Conservation (phyloP, 1,140 invertebrate species). For the Lysiphlebus fabarum region DNA sequence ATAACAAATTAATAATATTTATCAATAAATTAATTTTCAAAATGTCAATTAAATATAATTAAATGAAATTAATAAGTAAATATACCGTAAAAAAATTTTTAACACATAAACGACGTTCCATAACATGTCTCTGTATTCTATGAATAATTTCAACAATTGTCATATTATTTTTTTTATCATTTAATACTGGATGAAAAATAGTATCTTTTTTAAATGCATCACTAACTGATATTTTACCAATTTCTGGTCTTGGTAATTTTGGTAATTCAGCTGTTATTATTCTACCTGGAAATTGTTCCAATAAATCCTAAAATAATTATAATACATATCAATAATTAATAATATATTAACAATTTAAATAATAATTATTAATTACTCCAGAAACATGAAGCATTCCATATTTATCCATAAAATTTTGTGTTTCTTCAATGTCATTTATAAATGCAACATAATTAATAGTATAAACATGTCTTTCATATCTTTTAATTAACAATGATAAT, state of each 20-base stretch:
- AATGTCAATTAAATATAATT: no score
- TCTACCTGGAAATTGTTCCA: constrained; percentile 60
- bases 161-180: constrained; percentile 34
- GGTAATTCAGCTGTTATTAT: constrained; percentile 64
- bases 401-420: constrained; percentile 57
- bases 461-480: constrained; percentile 68
- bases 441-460: constrained; percentile 72
- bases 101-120: constrained; percentile 61
- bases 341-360: no score
- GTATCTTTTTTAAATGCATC: constrained; percentile 56
- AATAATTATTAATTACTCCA: constrained; percentile 40
- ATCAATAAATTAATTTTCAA: no score
- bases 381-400: constrained; percentile 58
- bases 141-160: constrained; percentile 50
- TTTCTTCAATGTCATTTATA: constrained; percentile 57
- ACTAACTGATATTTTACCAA: constrained; percentile 55
- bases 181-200: constrained; percentile 58
- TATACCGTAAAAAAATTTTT: constrained; percentile 62
- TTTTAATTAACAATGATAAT: constrained; percentile 65
- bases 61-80: no score
- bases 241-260: constrained; percentile 63
- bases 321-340: background rate
- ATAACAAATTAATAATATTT: no score
- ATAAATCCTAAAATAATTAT: constrained; percentile 46
- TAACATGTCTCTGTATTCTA: constrained; percentile 60